Conservation (phyloP, 2,888 invertebrate genomes). For the Sinopyrophorus schimmeli region DNA sequence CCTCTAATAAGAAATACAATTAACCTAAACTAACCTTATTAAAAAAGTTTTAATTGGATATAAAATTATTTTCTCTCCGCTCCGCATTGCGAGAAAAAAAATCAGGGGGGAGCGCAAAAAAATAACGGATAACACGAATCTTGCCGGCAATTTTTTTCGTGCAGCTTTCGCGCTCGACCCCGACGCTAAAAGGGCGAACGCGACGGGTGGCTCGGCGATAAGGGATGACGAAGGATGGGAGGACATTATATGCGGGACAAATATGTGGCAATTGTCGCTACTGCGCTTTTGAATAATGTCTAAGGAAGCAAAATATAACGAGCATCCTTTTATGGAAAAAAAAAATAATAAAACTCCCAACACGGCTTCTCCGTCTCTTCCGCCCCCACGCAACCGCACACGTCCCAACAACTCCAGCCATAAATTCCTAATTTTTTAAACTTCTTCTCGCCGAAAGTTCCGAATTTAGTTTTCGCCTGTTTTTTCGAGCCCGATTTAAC, state of each 20-base stretch:
- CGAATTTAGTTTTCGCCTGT: too few species aligned
- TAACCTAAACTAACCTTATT: conserved; percentile 21
- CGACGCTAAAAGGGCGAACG: conserved; percentile 12
- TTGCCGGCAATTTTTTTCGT: conserved; percentile 21
- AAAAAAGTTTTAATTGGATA: conserved; percentile 28
- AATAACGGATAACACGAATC: conserved; percentile 26
- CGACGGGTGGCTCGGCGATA: conserved; percentile 37
- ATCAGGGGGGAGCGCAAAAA: too few species aligned
- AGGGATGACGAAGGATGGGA: conserved; percentile 37
- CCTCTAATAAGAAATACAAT: conserved; percentile 19
- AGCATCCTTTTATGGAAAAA: conserved; percentile 18
- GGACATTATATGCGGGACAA: conserved; percentile 40
- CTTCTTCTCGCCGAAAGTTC: too few species aligned
- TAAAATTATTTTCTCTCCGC: conserved; percentile 25
- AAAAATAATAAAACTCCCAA: too few species aligned
- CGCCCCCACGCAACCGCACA: too few species aligned
- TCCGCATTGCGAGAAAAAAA: conserved; percentile 11
- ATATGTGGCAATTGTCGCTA: conserved; percentile 41
- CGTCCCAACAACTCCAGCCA: too few species aligned
- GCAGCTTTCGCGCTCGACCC: conserved; percentile 22
- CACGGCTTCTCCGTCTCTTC: neutral
- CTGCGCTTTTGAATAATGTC: conserved; percentile 38
- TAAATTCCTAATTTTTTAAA: too few species aligned
- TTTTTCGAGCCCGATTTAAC: too few species aligned
- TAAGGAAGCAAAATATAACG: conserved; percentile 22